Base-by-base conservation (phyloP, 2,797 vertebrate species). In the Pogonophryne albipinna region DNA sequence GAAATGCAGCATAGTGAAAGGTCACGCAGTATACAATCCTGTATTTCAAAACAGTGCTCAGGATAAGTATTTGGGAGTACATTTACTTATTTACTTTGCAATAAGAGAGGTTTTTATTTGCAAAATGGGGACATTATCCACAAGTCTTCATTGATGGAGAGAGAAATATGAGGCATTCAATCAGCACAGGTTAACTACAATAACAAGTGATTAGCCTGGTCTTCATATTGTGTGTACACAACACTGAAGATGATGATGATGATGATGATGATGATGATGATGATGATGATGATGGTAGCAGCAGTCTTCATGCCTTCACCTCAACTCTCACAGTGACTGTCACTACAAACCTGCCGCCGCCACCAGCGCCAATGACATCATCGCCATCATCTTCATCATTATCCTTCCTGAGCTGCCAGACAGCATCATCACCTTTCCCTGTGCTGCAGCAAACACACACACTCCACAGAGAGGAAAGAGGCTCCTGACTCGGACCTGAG, bases 311-410 rank as follows among this genome's bases (percentile, higher is more conserved):
- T 44, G 70, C 66, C 46, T 74, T 52, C 47, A 9, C 52, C 58
- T 85, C 77, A 85, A 74, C 78, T 82, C 58, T 61, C 66, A 61
- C 74, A 45, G 52, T 1, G 51, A 65, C 73, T 76, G 71, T 63
- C 76, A 52, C 59, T 76, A 73, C 71, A 68, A 74, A 84, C 77
- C 76, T 66, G 63, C 75, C 31, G 34, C 34, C 7, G 47, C 70
- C 74, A 86, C 68, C 50, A 47, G 74, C 57, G 71, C 71, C 83
- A 65, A 87, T 87, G 87, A 91, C 83, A 89, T 91, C 88, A 91
- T 84, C 89, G 80, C 74, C 78, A 77, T 80, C 81, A 74, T 84
- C 85, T 73, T 80, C 82, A 61, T 84, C 66, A 77, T 79, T 15
- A 78, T 86, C 79, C 66, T 78, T 73, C 58, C 77, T 58, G 72